phyloP scores from a whole-genome alignment of 2,113 vertebrate species.

The Gymnobelideus leadbeateri region DNA sequence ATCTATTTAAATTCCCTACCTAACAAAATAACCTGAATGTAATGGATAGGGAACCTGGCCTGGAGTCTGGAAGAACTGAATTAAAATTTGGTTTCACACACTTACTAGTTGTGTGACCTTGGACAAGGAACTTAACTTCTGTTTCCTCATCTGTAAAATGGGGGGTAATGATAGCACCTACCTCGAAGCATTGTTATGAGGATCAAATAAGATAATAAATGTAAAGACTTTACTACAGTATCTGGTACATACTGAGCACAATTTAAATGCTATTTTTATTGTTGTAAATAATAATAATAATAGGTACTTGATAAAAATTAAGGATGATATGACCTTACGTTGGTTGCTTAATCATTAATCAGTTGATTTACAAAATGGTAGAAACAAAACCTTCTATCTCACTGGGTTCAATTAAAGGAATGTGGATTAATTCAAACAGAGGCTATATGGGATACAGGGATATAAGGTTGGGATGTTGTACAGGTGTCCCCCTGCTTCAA shows the following conservation, averaged over 20 bases:
- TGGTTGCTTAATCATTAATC: background rate
- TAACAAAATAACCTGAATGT: background rate
- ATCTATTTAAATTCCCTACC: background rate
- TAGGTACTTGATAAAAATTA: background rate
- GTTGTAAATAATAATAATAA: too few species aligned
- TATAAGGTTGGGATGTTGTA: background rate
- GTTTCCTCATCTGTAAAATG: background rate
- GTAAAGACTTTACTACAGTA: background rate
- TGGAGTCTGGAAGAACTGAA: background rate
- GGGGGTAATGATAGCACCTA: background rate
- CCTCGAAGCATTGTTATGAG: background rate
- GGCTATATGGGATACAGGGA: background rate
- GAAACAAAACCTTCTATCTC: background rate
- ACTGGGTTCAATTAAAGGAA: background rate
- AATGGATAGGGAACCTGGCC: background rate
- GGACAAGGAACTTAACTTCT: background rate
- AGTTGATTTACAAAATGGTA: background rate
- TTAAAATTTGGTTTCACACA: background rate
- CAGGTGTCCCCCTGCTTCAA: background rate
- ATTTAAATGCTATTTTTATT: background rate
- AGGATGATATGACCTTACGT: background rate
- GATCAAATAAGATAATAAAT: background rate
- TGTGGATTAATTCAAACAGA: background rate
- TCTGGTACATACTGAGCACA: background rate
- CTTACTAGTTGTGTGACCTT: background rate